Evolutionary conservation across 2,888 invertebrate species (phyloP), one percentile per base, ranked within the genome.

Genomic region (Drosophila barbarae): DNA sequence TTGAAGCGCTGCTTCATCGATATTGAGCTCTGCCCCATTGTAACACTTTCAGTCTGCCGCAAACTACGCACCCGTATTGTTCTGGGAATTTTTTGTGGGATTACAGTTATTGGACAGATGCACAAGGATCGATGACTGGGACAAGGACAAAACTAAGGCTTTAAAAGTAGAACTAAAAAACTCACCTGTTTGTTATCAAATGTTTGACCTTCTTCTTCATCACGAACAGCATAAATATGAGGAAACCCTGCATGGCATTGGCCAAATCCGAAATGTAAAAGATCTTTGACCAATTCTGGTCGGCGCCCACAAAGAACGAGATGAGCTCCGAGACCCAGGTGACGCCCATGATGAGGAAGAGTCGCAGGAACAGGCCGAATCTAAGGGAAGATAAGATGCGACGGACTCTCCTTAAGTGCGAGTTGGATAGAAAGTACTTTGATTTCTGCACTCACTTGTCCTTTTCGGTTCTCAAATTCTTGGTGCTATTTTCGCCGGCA

Each of bases 291-390:
- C 79, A 86, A 1, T 76, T 56, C 3, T 73, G 81, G 15, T 87
- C 90, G 4, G 64, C 54, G 64, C 92, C 92, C 2, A 91, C 91
- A 21, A 93, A 91, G 91, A 94, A 95, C 41, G 95, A 94, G 63
- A 95, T 90, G 50, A 95, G 91, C 87, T 96, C 96, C 90, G 94
- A 92, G 0, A 92, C 91, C 96, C 96, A 96, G 84, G 94, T 95
- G 18, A 95, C 93, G 0, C 96, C 96, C 95, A 96, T 96, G 28
- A 95, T 95, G 76, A 96, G 91, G 86, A 96, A 94, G 36, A 96
- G 90, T 84, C 96, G 95, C 77, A 95, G 84, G 87, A 95, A 96
- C 4, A 96, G 90, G 30, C 93, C 93, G 87, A 94, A 95, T 89
- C 96, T 96, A 21, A 35, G 51, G 10, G 21, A 26, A 23, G 35